Conservation (phyloP, 2,797 vertebrate genomes). For the Lepilemur septentrionalis region DNA sequence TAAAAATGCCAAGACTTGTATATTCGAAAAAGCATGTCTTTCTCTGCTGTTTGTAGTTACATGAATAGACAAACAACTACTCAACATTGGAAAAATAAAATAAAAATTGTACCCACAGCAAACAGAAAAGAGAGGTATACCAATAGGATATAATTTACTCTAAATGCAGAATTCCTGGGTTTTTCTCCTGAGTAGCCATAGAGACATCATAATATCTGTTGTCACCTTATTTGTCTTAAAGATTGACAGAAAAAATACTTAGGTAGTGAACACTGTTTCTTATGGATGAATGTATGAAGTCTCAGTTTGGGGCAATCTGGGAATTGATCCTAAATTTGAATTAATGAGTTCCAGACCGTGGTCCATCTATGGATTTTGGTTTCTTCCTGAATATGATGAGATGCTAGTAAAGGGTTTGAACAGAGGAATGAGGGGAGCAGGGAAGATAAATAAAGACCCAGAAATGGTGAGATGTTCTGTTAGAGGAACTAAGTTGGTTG, state of each 20-base stretch:
- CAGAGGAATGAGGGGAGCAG: background rate
- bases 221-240: background rate
- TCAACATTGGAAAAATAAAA: constrained; percentile 46
- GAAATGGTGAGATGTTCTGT: accelerated
- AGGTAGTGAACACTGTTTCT: background rate
- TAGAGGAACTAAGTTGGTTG: background rate
- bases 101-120: background rate
- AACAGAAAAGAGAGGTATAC: constrained; percentile 11
- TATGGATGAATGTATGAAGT: background rate
- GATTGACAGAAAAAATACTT: background rate
- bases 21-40: constrained; percentile 53
- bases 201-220: background rate
- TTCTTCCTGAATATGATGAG: background rate
- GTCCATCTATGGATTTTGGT: background rate
- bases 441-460: background rate
- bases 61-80: constrained; percentile 45
- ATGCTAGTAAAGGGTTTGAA: background rate
- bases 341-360: background rate
- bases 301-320: background rate
- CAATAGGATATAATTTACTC: background rate
- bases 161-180: background rate
- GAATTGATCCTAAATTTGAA: background rate
- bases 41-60: constrained; percentile 63
- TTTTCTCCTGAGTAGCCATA: background rate
- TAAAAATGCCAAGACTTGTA: constrained; percentile 22